Evolutionary conservation across 2,888 invertebrate species (phyloP).

Genomic region (Omphaloscelis lunosa): DNA sequence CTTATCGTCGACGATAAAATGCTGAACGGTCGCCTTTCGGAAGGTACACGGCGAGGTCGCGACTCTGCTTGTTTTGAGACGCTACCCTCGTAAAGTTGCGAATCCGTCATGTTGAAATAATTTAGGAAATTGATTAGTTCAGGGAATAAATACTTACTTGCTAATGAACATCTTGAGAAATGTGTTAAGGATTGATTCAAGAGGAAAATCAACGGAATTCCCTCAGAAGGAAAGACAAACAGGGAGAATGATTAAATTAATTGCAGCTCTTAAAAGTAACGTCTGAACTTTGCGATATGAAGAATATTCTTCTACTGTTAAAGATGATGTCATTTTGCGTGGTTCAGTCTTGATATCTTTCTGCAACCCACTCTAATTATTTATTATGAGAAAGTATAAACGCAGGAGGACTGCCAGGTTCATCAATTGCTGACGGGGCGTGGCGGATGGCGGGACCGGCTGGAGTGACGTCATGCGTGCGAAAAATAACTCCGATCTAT

Average conservation of each 20-base stretch:
- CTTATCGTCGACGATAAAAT: slow-evolving; percentile 79
- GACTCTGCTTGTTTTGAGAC: slow-evolving; percentile 68
- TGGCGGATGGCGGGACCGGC: slow-evolving; percentile 43
- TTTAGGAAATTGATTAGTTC: background rate
- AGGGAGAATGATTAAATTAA: background rate
- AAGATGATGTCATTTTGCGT: slow-evolving; percentile 39
- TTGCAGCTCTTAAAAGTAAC: slow-evolving; percentile 23
- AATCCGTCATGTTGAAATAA: background rate
- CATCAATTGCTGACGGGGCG: slow-evolving; percentile 58
- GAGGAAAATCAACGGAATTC: background rate
- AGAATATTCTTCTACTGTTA: slow-evolving; percentile 3
- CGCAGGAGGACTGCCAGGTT: slow-evolving; percentile 37
- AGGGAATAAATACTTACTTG: background rate
- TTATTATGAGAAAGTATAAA: slow-evolving; percentile 59
- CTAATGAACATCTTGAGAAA: slow-evolving; percentile 3
- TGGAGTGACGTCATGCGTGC: slow-evolving; percentile 56
- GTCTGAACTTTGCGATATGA: background rate
- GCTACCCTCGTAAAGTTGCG: slow-evolving; percentile 13
- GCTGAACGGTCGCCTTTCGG: slow-evolving; percentile 69
- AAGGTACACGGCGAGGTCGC: slow-evolving; percentile 75
- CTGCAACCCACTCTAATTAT: slow-evolving; percentile 48
- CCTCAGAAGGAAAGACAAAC: background rate
- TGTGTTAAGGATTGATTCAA: background rate
- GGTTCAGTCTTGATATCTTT: slow-evolving; percentile 34
- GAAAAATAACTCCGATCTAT: slow-evolving; percentile 63